phyloP scores from a whole-genome alignment of 2,797 vertebrate species.

The Karalla daura region DNA sequence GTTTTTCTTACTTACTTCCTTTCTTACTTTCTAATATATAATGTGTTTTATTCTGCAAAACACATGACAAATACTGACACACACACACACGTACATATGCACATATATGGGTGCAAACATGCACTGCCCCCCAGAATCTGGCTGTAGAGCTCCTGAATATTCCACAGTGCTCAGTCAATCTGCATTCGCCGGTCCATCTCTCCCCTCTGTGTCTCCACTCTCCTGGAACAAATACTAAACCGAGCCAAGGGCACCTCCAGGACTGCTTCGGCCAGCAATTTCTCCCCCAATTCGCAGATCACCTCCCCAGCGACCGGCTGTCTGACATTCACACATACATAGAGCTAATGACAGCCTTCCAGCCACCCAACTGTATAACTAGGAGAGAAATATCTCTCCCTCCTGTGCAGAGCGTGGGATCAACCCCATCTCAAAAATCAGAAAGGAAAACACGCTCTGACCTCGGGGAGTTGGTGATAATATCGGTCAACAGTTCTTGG shows the following conservation, averaged over 20 bases:
- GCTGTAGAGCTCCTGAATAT: constrained; percentile 53
- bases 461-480: constrained; percentile 51
- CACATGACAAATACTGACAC: constrained; percentile 15
- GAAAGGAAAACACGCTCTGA: constrained; percentile 58
- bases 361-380: constrained; percentile 62
- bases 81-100: not conserved
- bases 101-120: not conserved
- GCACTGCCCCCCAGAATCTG: constrained; percentile 22
- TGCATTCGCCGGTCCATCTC: constrained; percentile 59
- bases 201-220: constrained; percentile 69
- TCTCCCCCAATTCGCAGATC: constrained; percentile 70
- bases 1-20: too few species aligned
- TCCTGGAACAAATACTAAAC: constrained; percentile 80
- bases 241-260: constrained; percentile 84
- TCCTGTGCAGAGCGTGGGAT: constrained; percentile 54
- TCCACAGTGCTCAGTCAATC: constrained; percentile 58
- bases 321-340: constrained; percentile 75
- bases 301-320: constrained; percentile 61
- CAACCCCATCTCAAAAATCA: constrained; percentile 58
- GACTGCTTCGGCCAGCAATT: constrained; percentile 77
- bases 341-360: constrained; percentile 70
- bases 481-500: constrained; percentile 57
- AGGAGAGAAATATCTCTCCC: constrained; percentile 54
- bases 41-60: too few species aligned
- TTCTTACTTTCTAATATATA: too few species aligned